Evolutionary conservation across 2,888 invertebrate genomes (phyloP).

Genomic region (Phlogophora meticulosa): DNA sequence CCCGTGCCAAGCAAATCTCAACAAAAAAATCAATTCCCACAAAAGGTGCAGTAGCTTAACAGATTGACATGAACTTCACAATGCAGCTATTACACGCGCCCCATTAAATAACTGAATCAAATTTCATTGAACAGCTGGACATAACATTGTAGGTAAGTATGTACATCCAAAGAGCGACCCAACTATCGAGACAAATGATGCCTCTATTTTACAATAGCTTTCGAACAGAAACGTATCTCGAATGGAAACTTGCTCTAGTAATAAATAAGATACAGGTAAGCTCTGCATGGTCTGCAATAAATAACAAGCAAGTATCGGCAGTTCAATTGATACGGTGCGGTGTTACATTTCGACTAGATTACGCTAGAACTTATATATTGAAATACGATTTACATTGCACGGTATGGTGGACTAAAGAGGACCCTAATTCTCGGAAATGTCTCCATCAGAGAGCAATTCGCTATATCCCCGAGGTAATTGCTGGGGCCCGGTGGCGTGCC

Average conservation of each 20-base stretch:
- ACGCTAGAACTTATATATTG: conserved; percentile 12
- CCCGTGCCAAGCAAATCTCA: conserved; percentile 68
- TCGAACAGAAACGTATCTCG: conserved; percentile 40
- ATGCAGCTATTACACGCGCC: conserved; percentile 80
- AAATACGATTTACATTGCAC: conserved; percentile 39
- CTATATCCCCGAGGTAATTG: conserved; percentile 72
- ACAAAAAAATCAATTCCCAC: conserved; percentile 68
- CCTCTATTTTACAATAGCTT: conserved; percentile 55
- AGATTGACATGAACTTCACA: conserved; percentile 72
- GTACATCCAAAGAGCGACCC: conserved; percentile 75
- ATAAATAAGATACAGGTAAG: conserved; percentile 58
- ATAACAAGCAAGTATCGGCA: conserved; percentile 53
- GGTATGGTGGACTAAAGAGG: conserved; percentile 36
- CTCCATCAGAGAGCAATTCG: conserved; percentile 71
- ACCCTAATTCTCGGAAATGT: conserved; percentile 70
- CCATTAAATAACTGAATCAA: conserved; percentile 86
- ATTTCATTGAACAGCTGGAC: conserved; percentile 87
- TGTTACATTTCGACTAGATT: conserved; percentile 42
- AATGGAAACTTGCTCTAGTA: conserved; percentile 49
- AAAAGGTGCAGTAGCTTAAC: conserved; percentile 67
- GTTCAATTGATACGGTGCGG: conserved; percentile 23
- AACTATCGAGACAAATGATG: conserved; percentile 57
- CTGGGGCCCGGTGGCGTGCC: conserved; percentile 37
- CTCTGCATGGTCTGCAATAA: conserved; percentile 49
- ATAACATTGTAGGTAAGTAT: too few species aligned